Evolutionary conservation across 2,113 vertebrate genomes (phyloP).

Genomic region (Natator depressus): DNA sequence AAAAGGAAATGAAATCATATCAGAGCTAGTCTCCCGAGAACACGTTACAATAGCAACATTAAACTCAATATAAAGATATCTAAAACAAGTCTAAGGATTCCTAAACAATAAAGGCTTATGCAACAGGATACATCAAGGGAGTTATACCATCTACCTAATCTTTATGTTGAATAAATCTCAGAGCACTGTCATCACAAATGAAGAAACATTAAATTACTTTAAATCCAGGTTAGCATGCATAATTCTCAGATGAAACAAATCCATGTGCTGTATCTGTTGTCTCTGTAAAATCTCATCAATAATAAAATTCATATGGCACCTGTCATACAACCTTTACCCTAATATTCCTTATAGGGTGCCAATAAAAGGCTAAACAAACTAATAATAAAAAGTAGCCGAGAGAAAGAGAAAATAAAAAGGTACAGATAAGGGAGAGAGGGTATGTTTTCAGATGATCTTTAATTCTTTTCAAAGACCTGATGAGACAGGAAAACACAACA

Average conservation of each 20-base stretch:
- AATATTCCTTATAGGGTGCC: neutral
- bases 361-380: constrained; percentile 9
- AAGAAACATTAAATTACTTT: constrained; percentile 8
- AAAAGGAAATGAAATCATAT: neutral
- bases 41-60: neutral
- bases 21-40: neutral
- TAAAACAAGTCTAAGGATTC: neutral
- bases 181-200: neutral
- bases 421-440: constrained; percentile 25
- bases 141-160: neutral
- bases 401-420: constrained; percentile 16
- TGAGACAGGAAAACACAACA: neutral
- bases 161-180: neutral
- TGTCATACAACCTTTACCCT: constrained; percentile 10
- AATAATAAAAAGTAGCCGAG: constrained; percentile 14
- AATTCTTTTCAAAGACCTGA: neutral
- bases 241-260: neutral
- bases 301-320: constrained; percentile 8
- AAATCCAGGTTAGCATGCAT: constrained; percentile 28
- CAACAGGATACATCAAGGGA: neutral
- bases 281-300: constrained; percentile 3
- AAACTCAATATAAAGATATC: neutral
- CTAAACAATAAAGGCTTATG: neutral
- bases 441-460: constrained; percentile 29
- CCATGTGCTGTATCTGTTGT: neutral